Evolutionary conservation across 2,113 vertebrate species (phyloP).

Genomic region (Silurus meridionalis): DNA sequence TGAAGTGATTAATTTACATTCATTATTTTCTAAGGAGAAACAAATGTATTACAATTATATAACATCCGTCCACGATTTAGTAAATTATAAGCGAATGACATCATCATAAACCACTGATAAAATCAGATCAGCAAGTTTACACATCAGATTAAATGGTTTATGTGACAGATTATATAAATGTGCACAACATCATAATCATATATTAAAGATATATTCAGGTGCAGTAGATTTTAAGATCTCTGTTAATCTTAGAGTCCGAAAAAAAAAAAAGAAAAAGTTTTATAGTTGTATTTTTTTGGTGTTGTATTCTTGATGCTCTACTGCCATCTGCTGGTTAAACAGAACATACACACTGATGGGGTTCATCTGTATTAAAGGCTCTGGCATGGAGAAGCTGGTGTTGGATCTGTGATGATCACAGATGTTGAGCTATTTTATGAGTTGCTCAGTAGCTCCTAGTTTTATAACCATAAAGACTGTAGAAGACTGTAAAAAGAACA

Average conservation of each 20-base stretch:
- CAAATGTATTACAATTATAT: neutral
- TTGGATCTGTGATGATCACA: too few relatives aligned
- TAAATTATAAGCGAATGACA: neutral
- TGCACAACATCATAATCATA: neutral
- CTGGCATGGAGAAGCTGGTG: too few relatives aligned
- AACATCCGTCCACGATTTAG: neutral
- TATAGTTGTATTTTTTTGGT: neutral
- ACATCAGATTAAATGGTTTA: neutral
- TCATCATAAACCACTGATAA: neutral
- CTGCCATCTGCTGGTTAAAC: constrained; percentile 41
- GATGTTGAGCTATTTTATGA: too few relatives aligned
- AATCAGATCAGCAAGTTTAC: neutral
- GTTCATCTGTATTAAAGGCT: too few relatives aligned
- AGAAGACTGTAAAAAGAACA: too few relatives aligned
- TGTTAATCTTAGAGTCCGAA: too few relatives aligned
- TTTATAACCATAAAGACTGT: too few relatives aligned
- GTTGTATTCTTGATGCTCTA: constrained; percentile 30
- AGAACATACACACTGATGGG: neutral
- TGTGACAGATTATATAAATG: neutral
- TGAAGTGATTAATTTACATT: neutral
- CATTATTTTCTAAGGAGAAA: neutral
- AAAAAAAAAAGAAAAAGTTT: too few relatives aligned
- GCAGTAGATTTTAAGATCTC: neutral
- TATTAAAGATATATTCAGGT: neutral
- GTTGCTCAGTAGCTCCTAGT: too few relatives aligned